Evolutionary conservation across 2,113 vertebrate species (phyloP).

Genomic region (Sigmodon hispidus): DNA sequence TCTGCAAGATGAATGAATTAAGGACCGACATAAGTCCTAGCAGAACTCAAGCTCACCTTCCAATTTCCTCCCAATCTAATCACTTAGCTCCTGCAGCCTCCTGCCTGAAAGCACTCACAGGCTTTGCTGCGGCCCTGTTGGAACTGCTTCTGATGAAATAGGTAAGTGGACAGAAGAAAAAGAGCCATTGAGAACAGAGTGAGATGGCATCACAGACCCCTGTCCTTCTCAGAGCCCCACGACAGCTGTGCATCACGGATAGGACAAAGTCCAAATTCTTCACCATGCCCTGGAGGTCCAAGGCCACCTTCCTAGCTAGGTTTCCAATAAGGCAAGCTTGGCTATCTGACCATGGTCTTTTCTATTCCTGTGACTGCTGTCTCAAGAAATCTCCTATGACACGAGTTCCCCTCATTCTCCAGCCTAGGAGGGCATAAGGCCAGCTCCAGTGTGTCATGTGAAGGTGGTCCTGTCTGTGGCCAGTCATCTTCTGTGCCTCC

Average conservation of each 20-base stretch:
- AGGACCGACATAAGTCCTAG: background rate
- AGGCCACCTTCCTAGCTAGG: background rate
- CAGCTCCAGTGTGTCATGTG: background rate
- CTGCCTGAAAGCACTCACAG: background rate
- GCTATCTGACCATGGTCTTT: background rate
- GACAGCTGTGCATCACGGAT: background rate
- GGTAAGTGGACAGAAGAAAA: background rate
- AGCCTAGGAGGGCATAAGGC: background rate
- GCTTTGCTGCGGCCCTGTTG: rapidly evolving
- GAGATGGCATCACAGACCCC: background rate
- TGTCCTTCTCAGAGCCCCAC: background rate
- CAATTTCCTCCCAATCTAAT: background rate
- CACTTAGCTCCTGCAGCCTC: background rate
- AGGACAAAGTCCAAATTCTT: background rate
- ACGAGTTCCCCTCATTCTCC: too few species aligned
- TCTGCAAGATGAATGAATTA: constrained; percentile 1
- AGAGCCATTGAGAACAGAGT: background rate
- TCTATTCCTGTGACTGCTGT: background rate
- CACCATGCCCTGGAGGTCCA: background rate
- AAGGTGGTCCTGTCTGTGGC: background rate
- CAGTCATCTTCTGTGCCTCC: background rate
- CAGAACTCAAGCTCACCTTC: background rate
- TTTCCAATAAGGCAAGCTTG: background rate
- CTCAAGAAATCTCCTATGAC: background rate
- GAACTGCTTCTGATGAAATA: background rate